Percentiles rank a stretch among this genome's conserved stretches.
Conservation (phyloP, 2,797 vertebrate species). For the Arctocebus calabarensis region DNA sequence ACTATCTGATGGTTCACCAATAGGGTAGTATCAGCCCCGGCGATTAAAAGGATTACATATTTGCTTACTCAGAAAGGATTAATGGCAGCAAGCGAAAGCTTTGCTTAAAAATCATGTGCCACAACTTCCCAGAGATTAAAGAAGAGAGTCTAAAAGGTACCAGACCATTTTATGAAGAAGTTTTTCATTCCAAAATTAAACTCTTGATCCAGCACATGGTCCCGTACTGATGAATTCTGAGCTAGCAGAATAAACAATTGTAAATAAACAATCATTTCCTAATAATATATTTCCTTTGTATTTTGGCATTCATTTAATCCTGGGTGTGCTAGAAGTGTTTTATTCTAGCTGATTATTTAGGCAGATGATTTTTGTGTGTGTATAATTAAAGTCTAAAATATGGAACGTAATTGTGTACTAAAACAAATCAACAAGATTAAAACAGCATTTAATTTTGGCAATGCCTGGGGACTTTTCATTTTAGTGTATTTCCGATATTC, state of each 20-base stretch:
- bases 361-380: not conserved
- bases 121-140: slow-evolving; percentile 80
- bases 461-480: not conserved
- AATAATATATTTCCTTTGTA: not conserved
- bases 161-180: slow-evolving; percentile 75
- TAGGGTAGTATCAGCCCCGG: slow-evolving; percentile 78
- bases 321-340: not conserved
- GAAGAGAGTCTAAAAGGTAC: slow-evolving; percentile 73
- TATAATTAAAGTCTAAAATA: slow-evolving; percentile 37
- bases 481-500: not conserved
- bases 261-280: slow-evolving; percentile 59
- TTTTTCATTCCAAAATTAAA: slow-evolving; percentile 80
- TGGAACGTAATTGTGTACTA: not conserved
- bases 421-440: slow-evolving; percentile 2
- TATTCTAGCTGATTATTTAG: not conserved
- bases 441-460: slow-evolving; percentile 27
- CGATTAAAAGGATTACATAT: slow-evolving; percentile 86
- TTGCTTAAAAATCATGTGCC: slow-evolving; percentile 84
- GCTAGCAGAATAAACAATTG: too few species aligned
- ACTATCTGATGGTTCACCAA: slow-evolving; percentile 83
- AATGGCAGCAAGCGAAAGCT: slow-evolving; percentile 82
- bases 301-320: not conserved
- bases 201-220: slow-evolving; percentile 79
- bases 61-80: slow-evolving; percentile 86
- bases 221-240: slow-evolving; percentile 67